Conservation (phyloP, 2,113 vertebrate genomes). For the Lagopus muta region DNA sequence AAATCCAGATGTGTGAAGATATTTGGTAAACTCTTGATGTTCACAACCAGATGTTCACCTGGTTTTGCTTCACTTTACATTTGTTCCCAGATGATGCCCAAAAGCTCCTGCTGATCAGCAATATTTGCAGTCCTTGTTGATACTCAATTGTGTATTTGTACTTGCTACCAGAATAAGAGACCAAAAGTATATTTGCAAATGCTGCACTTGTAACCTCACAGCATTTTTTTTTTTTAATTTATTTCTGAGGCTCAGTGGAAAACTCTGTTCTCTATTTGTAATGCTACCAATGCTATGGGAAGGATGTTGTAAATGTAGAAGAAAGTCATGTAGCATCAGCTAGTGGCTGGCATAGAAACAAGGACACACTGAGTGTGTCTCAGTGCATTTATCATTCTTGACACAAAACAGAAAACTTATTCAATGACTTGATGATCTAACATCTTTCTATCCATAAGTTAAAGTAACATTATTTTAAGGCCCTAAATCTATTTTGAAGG, state of each 20-base stretch:
- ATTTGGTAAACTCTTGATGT: background rate
- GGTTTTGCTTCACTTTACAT: background rate
- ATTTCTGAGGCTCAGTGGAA: background rate
- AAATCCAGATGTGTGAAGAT: background rate
- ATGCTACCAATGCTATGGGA: background rate
- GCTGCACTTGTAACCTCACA: background rate
- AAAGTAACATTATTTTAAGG: background rate
- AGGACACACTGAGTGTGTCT: no score
- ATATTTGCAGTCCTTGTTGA: background rate
- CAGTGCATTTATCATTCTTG: background rate
- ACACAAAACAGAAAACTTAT: background rate
- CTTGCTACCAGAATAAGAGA: background rate
- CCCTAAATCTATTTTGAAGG: background rate
- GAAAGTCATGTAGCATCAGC: background rate
- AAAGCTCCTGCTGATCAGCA: background rate
- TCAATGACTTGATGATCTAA: background rate
- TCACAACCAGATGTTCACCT: slow-evolving; percentile 2
- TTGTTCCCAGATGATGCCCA: background rate
- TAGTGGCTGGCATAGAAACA: background rate
- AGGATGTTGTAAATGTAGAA: background rate
- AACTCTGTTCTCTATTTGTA: background rate
- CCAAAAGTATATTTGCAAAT: background rate
- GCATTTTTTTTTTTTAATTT: background rate
- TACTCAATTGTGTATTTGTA: background rate
- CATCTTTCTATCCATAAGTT: rapidly evolving